phyloP scores from a whole-genome alignment of 1,140 invertebrate genomes.

The Polyergus mexicanus region DNA sequence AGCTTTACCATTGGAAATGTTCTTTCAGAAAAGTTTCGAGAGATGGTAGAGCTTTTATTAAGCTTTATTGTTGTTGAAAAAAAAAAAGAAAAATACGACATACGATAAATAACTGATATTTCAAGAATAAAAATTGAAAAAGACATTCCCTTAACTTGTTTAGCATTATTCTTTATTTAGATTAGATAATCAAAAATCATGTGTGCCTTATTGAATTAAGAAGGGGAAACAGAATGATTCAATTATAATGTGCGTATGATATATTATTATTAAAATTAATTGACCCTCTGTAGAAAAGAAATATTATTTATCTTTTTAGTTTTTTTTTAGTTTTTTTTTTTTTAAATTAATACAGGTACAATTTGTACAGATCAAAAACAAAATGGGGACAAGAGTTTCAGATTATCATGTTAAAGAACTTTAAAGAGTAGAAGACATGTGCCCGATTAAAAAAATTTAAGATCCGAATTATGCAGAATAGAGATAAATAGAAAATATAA shows the following conservation, averaged over 20 bases:
- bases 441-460: neutral
- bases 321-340: too few relatives aligned
- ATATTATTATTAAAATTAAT: too few relatives aligned
- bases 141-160: neutral
- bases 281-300: slow-evolving; percentile 81
- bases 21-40: slow-evolving; percentile 43
- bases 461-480: neutral
- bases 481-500: neutral
- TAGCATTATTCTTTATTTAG: neutral
- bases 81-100: neutral
- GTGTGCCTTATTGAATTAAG: neutral
- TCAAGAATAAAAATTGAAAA: neutral
- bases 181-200: neutral
- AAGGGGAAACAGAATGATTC: slow-evolving; percentile 81
- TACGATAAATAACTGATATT: neutral
- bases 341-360: too few relatives aligned
- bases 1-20: slow-evolving; percentile 35
- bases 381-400: too few relatives aligned
- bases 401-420: too few relatives aligned
- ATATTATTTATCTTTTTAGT: slow-evolving; percentile 83
- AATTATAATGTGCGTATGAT: slow-evolving; percentile 78
- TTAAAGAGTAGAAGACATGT: too few relatives aligned
- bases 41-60: neutral
- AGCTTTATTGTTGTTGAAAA: neutral
- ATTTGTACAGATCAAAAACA: too few relatives aligned